phyloP scores from a whole-genome alignment of 2,113 vertebrate genomes.

The Myodes glareolus region DNA sequence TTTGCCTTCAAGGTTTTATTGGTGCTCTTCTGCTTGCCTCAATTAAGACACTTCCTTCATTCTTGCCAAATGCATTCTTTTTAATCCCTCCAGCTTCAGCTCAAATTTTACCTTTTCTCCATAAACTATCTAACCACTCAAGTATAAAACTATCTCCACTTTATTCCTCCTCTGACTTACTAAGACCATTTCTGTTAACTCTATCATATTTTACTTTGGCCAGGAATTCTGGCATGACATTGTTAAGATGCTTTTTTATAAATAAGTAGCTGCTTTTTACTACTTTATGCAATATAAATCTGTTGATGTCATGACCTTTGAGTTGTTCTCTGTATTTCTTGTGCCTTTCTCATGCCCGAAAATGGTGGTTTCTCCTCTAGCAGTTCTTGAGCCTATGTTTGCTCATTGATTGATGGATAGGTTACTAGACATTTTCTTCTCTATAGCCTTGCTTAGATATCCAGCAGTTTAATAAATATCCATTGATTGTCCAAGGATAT shows the following conservation, averaged over 20 bases:
- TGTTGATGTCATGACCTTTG: neutral
- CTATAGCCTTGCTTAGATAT: neutral
- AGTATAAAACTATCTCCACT: conserved; percentile 25
- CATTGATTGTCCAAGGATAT: neutral
- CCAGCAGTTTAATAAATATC: neutral
- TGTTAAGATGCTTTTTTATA: neutral
- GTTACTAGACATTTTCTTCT: neutral
- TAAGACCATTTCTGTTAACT: conserved; percentile 54
- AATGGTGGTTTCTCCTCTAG: neutral
- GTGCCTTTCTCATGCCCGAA: neutral
- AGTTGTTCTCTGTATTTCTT: neutral
- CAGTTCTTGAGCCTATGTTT: neutral
- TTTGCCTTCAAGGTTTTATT: neutral
- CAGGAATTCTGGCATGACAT: conserved; percentile 7
- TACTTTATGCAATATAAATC: neutral
- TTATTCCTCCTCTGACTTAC: neutral
- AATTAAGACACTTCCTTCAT: neutral
- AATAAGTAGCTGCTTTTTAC: neutral
- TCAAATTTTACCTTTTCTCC: conserved; percentile 13
- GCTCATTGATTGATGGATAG: neutral
- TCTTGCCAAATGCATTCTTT: neutral
- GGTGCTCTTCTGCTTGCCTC: neutral
- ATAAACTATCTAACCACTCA: conserved; percentile 10
- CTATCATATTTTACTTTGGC: conserved; percentile 20
- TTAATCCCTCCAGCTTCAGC: neutral